phyloP scores from a whole-genome alignment of 2,888 invertebrate genomes.

The Limenitis camilla region DNA sequence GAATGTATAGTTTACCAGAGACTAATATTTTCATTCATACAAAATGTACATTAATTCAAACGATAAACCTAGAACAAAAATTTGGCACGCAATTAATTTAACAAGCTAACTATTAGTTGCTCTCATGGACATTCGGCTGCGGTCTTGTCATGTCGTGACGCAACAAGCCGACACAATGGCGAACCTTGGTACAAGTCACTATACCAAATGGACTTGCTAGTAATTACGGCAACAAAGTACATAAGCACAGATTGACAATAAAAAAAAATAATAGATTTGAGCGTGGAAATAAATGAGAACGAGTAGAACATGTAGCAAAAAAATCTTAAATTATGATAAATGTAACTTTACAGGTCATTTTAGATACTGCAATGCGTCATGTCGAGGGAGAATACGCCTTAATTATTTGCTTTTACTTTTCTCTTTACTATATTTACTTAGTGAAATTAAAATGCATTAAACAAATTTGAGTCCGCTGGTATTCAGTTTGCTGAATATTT shows the following conservation, averaged over 20 bases:
- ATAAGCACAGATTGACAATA: slow-evolving; percentile 39
- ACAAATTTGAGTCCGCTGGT: slow-evolving; percentile 15
- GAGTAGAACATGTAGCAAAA: slow-evolving; percentile 26
- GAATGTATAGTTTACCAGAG: too few relatives aligned
- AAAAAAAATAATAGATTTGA: slow-evolving; percentile 41
- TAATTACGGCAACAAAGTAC: slow-evolving; percentile 43
- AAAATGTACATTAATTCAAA: neutral
- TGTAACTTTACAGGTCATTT: slow-evolving; percentile 19
- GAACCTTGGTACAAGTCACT: slow-evolving; percentile 48
- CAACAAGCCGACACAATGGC: slow-evolving; percentile 46
- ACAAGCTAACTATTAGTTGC: slow-evolving; percentile 44
- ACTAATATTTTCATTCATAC: too few relatives aligned
- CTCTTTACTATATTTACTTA: slow-evolving; percentile 19
- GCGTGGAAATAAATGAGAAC: slow-evolving; percentile 27
- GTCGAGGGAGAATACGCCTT: slow-evolving; percentile 14
- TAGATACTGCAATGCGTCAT: slow-evolving; percentile 21
- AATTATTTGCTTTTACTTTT: slow-evolving; percentile 19
- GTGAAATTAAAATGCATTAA: slow-evolving; percentile 22
- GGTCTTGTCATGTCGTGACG: slow-evolving; percentile 43
- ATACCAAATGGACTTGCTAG: slow-evolving; percentile 37
- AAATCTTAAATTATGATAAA: slow-evolving; percentile 30
- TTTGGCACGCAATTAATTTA: slow-evolving; percentile 34
- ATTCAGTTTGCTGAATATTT: slow-evolving; percentile 15
- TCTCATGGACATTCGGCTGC: slow-evolving; percentile 36
- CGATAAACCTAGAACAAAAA: slow-evolving; percentile 3